Evolutionary conservation across 2,888 invertebrate species (phyloP).

Genomic region (Chymomyza amoena): DNA sequence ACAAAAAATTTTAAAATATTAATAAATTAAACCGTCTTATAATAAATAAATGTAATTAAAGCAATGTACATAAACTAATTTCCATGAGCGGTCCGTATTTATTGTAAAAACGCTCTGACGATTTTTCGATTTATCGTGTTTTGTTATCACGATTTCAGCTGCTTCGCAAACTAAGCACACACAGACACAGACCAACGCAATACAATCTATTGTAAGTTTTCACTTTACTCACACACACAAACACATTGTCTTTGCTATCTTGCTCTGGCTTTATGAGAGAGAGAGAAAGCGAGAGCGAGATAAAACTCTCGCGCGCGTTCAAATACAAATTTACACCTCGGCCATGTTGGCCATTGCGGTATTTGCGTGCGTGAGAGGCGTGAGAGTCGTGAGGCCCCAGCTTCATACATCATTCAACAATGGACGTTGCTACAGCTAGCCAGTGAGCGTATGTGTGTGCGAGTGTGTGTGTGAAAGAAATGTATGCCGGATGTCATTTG

Average conservation of each 20-base stretch:
- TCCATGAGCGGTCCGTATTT: too few relatives aligned
- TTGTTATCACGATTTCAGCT: too few relatives aligned
- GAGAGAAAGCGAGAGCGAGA: not conserved
- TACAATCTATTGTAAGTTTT: not conserved
- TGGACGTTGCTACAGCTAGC: conserved; percentile 4
- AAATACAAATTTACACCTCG: conserved; percentile 66
- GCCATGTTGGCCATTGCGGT: conserved; percentile 40
- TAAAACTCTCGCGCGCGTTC: conserved; percentile 3
- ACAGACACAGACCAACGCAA: not conserved
- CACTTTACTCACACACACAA: not conserved
- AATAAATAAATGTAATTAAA: too few relatives aligned
- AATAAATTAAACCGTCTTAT: too few relatives aligned
- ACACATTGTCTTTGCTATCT: not conserved
- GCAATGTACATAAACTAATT: too few relatives aligned
- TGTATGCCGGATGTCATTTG: conserved; percentile 62
- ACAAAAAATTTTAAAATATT: too few relatives aligned
- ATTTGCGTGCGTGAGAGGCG: conserved; percentile 33
- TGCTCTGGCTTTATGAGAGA: not conserved
- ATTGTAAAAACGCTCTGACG: too few relatives aligned
- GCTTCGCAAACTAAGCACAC: not conserved
- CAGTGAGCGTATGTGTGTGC: conserved; percentile 5
- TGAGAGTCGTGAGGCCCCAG: conserved; percentile 17
- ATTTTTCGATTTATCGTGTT: too few relatives aligned
- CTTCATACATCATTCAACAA: conserved; percentile 65
- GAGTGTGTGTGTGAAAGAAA: not conserved